Conservation (phyloP, 2,113 vertebrate species). For the Nothoprocta pentlandii region DNA sequence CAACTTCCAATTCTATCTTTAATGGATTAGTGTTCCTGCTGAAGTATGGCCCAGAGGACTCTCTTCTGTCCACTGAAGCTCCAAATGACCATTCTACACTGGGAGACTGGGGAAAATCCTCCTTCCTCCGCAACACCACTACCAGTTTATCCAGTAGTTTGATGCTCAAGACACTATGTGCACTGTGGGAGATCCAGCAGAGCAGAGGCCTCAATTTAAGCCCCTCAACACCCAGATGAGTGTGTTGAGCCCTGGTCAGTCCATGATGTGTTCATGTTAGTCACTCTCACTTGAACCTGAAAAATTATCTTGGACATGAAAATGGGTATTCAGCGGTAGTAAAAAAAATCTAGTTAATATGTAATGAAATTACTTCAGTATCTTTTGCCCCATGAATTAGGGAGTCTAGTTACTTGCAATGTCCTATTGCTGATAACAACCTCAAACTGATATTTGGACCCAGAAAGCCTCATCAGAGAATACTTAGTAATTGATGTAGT, state of each 20-base stretch:
- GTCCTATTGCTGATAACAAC: not conserved
- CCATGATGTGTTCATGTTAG: not conserved
- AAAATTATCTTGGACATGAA: not conserved
- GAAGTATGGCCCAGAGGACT: not conserved
- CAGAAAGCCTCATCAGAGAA: not conserved
- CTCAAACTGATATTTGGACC: not conserved
- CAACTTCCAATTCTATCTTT: not conserved
- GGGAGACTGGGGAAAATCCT: not conserved
- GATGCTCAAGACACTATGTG: not conserved
- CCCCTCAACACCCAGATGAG: not conserved
- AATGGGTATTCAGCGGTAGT: accelerated
- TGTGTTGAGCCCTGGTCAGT: not conserved
- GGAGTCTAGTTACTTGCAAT: not conserved
- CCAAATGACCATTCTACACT: not conserved
- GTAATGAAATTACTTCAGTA: not conserved
- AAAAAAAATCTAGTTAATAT: not conserved
- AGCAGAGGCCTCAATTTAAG: not conserved
- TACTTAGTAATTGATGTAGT: not conserved
- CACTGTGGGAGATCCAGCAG: not conserved
- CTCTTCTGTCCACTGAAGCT: not conserved
- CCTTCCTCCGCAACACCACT: too few relatives aligned
- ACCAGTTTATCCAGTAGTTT: not conserved
- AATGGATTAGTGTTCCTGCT: not conserved
- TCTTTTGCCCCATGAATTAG: not conserved
- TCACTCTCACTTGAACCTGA: not conserved